Conservation (phyloP, 64 coral and sea anemone genomes). For the Trachythela sp. region DNA sequence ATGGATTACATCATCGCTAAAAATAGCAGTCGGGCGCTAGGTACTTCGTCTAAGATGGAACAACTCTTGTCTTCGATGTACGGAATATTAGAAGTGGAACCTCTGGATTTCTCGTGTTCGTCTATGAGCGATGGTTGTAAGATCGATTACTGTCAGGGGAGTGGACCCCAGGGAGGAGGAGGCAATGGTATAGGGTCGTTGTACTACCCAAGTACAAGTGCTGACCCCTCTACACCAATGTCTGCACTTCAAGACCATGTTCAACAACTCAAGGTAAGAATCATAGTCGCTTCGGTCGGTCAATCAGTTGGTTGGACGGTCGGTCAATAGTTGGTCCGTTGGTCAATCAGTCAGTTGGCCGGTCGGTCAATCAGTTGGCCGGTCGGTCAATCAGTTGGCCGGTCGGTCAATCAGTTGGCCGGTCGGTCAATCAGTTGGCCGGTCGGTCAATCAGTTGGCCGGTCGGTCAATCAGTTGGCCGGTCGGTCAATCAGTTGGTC, state of each 20-base stretch:
- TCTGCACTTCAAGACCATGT: not conserved
- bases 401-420: too few relatives aligned
- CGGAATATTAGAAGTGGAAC: conserved; percentile 85
- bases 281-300: too few relatives aligned
- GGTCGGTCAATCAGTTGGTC: too few relatives aligned
- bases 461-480: too few relatives aligned
- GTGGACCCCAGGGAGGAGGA: conserved; percentile 32
- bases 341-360: too few relatives aligned
- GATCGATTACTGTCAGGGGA: conserved; percentile 63
- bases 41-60: not conserved
- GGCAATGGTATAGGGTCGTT: not conserved
- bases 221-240: conserved; percentile 17
- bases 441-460: too few relatives aligned
- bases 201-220: not conserved
- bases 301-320: too few relatives aligned
- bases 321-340: too few relatives aligned
- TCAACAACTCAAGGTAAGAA: not conserved
- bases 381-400: too few relatives aligned
- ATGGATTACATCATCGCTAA: conserved; percentile 1
- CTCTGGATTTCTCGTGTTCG: conserved; percentile 83
- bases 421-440: too few relatives aligned
- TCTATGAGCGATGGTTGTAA: conserved; percentile 87
- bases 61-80: conserved; percentile 4
- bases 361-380: too few relatives aligned
- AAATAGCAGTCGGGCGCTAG: not conserved